Percentiles rank a stretch among this genome's conserved stretches.
Conservation (phyloP, 2,797 vertebrate genomes). For the Channallabes apus region DNA sequence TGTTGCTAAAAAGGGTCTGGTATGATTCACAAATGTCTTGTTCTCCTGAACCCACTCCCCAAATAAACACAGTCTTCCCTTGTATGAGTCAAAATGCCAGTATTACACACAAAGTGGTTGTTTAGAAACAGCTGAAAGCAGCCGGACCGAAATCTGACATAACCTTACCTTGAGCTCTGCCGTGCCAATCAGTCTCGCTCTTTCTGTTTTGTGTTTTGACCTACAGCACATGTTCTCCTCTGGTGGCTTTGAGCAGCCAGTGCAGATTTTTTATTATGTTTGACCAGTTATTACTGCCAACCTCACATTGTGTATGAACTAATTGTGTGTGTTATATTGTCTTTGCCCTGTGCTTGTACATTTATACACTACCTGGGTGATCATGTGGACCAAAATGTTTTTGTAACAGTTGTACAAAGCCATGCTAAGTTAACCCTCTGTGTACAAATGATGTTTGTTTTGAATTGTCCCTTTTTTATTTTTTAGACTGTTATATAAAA, state of each 20-base stretch:
- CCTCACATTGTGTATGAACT: constrained; percentile 35
- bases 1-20: neutral
- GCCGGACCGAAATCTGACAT: neutral
- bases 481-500: constrained; percentile 27
- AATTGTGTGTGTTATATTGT: constrained; percentile 30
- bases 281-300: constrained; percentile 45
- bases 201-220: constrained; percentile 7
- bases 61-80: constrained; percentile 9
- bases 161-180: constrained; percentile 25
- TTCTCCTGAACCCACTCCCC: neutral
- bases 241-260: neutral
- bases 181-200: constrained; percentile 20
- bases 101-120: constrained; percentile 49
- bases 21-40: constrained; percentile 4
- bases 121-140: constrained; percentile 24
- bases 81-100: constrained; percentile 35
- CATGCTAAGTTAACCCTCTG: constrained; percentile 73
- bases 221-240: neutral
- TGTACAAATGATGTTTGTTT: constrained; percentile 74
- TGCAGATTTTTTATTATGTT: constrained; percentile 15
- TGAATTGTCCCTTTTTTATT: constrained; percentile 45
- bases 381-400: constrained; percentile 66
- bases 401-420: constrained; percentile 78
- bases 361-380: constrained; percentile 58
- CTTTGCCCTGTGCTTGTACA: constrained; percentile 57